These are phyloP conservation scores for Pristionchus maxplancki DNA, from an alignment of 2,888 invertebrate genomes.

Conservation along the genomic window DNA sequence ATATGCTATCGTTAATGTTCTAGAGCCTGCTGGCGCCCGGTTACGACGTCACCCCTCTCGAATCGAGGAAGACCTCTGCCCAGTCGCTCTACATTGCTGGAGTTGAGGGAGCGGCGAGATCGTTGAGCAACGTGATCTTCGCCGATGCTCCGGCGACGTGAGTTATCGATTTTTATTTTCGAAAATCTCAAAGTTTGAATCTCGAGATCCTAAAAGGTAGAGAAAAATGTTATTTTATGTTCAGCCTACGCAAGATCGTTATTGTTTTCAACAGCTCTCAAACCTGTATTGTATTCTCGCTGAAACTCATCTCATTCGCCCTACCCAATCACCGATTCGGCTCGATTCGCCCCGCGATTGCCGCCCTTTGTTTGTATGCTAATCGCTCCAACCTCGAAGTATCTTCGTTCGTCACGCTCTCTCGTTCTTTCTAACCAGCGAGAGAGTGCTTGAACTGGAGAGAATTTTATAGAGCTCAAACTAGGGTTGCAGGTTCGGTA, in stretches of 20 bases:
- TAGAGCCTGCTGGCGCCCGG: neutral
- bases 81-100: neutral
- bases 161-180: neutral
- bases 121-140: conserved; percentile 1
- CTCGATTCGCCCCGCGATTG: neutral
- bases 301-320: neutral
- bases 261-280: neutral
- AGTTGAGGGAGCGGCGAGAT: neutral
- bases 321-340: neutral
- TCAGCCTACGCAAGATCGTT: no score
- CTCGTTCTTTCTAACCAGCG: neutral
- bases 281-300: neutral
- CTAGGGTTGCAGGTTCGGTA: no score
- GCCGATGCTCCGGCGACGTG: neutral
- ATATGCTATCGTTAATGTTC: neutral
- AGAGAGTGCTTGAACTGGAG: no score
- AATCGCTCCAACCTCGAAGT: neutral
- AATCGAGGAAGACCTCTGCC: conserved; percentile 31
- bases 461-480: no score
- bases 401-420: neutral
- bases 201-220: no score
- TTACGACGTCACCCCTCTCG: neutral
- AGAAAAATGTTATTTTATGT: no score
- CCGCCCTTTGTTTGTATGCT: neutral
- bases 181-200: no score